Base-by-base conservation (phyloP, 2,797 vertebrate genomes). In the Carduelis carduelis region DNA sequence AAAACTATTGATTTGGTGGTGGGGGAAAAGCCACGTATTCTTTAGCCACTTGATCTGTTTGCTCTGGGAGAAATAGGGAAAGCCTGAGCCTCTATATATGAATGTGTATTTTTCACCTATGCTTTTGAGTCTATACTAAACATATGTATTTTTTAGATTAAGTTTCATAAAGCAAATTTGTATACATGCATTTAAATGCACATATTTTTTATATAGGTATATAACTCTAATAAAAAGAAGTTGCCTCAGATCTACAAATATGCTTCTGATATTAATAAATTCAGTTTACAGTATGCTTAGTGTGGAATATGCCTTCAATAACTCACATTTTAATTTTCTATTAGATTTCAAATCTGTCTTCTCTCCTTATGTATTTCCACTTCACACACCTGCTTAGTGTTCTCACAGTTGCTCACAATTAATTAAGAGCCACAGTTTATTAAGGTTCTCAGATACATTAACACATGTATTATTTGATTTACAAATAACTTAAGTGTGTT, bases 1-100 rank as follows among this genome's bases (percentile, higher is more conserved):
- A 68, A 88, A 76, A 44, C 5, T 27, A 2, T 34, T 55, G 53
- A 13, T 23, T 28, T 0, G 0, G 0, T 5, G 8, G 5, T 3
- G 10, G 17, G 24, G 3, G 24, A 60, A 43, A 14, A 14, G 3
- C 5, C 8, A 26, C 10, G 8, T 26, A 32, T 32, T n/a, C 3
- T 76, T 88, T 39, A 83, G 16, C 5, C 6, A 27, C 35, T 70
- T 77, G 5, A 57, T 81, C 16, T 69, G 6, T 49, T 91, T 83
- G 22, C 12, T 77, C 32, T 56, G 60, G 8, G 18, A 65, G 26
- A 77, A 78, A 49, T 23, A 69, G 2, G 7, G 17, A 89, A 89
- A 77, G 7, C 9, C 28, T 59, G 27, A 80, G 46, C 8, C 34
- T 78, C 52, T 35, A 26, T 15, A 8, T 12, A 28, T 23, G 28